Evolutionary conservation across 2,797 vertebrate species (phyloP).

Genomic region (Pantherophis alleghaniensis): DNA sequence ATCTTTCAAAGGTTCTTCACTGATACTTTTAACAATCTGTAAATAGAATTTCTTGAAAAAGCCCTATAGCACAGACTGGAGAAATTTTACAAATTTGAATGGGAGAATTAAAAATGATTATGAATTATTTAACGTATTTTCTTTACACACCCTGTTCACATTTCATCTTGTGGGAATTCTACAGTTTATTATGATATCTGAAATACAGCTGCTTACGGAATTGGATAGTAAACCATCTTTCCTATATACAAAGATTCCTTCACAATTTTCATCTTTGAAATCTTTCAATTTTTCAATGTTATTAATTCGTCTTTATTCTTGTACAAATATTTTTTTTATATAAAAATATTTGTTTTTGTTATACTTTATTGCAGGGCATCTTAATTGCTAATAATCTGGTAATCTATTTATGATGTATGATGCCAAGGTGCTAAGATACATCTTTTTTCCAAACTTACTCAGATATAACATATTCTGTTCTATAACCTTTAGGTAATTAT

Average conservation of each 20-base stretch:
- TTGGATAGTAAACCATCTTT: not conserved
- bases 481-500: not conserved
- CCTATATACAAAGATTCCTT: not conserved
- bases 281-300: not conserved
- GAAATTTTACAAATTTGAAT: not conserved
- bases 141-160: not conserved
- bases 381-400: not conserved
- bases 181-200: not conserved
- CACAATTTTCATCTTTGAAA: not conserved
- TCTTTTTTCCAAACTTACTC: not conserved
- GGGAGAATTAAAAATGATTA: not conserved
- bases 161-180: not conserved
- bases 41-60: not conserved
- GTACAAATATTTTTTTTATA: not conserved
- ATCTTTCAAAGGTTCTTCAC: not conserved
- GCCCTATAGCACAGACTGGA: not conserved
- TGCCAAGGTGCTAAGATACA: not conserved
- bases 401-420: not conserved
- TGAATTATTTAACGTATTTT: not conserved
- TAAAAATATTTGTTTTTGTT: not conserved
- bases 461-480: not conserved
- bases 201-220: not conserved
- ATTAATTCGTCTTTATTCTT: not conserved
- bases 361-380: not conserved
- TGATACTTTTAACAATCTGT: not conserved